Evolutionary conservation across 2,888 invertebrate genomes (phyloP), one percentile per base, ranked within the genome.

Genomic region (Rosalia funebris): DNA sequence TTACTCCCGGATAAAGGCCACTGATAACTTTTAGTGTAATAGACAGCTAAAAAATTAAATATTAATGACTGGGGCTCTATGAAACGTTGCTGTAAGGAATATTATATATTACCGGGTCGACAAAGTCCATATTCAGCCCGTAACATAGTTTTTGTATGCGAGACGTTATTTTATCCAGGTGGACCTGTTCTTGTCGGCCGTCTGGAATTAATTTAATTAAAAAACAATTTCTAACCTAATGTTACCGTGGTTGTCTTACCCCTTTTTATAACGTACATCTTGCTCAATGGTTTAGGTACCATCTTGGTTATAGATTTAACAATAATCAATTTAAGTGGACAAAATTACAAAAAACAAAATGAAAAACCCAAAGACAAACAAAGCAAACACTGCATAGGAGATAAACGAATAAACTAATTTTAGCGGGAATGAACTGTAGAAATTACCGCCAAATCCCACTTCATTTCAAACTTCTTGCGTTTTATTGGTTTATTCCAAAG

Each of bases 161-260:
- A 0, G 95, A 95, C 0, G 98, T 98, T 62, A 99, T 99, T 86
- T 99, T 99, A 82, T 99, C 98, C 78, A 98, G 92, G 82, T 96
- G 95, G 0, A 98, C 93, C 71, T 90, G 90, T 80, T 99, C 98
- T 77, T 90, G 88, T 53, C 94, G 86, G 0, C 97, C 96, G 86
- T 91, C 96, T 94, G 73, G 11, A 78, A 76, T 46, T n/a, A n/a
- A 55, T 48, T 58, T 62, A 36, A 42, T 19, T 36, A 34, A 39
- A 20, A 25, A n/a, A n/a, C n/a, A n/a, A n/a, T 69, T 84, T 84
- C 1, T 82, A 65, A 2, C 50, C 50, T 85, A 84, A 72, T 78
- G 84, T 78, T 84, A 79, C 65, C 81, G 10, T 1, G 42, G 2
- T 37, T 19, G 34, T 32, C 61, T 57, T 77, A 85, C 85, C 83